These are phyloP conservation scores for Entomyzon cyanotis DNA, from an alignment of 2,113 vertebrate species.

Conservation along the genomic window DNA sequence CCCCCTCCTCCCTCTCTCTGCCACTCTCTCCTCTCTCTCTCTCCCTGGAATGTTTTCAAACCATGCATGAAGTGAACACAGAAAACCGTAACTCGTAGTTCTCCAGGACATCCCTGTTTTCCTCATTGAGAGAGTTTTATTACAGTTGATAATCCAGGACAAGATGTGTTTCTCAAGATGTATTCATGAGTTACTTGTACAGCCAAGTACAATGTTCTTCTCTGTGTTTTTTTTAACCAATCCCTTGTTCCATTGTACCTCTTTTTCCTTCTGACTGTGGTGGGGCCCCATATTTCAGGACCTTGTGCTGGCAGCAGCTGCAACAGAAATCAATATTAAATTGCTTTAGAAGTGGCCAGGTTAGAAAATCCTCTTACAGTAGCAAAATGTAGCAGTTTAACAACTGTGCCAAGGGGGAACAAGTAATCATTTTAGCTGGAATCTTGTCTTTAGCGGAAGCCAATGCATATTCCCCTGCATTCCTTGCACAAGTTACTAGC, in stretches of 20 bases:
- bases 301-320: neutral
- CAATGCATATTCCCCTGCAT: neutral
- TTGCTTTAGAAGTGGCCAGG: neutral
- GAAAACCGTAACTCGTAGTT: neutral
- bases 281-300: neutral
- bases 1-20: neutral
- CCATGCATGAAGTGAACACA: neutral
- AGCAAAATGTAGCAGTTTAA: constrained; percentile 21
- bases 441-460: neutral
- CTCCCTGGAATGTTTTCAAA: neutral
- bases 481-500: neutral
- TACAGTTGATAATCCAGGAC: constrained; percentile 59
- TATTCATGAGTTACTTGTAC: constrained; percentile 33
- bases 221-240: constrained; percentile 62
- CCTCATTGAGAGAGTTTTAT: constrained; percentile 60
- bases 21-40: too few relatives aligned
- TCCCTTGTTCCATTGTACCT: constrained; percentile 40
- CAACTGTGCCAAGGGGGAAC: neutral
- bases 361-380: constrained; percentile 27
- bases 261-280: neutral
- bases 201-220: constrained; percentile 65
- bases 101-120: constrained; percentile 60
- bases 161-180: constrained; percentile 24
- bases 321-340: neutral
- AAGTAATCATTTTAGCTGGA: constrained; percentile 5